Evolutionary conservation across 2,797 vertebrate genomes (phyloP).

Genomic region (Cyprinodon diabolis): DNA sequence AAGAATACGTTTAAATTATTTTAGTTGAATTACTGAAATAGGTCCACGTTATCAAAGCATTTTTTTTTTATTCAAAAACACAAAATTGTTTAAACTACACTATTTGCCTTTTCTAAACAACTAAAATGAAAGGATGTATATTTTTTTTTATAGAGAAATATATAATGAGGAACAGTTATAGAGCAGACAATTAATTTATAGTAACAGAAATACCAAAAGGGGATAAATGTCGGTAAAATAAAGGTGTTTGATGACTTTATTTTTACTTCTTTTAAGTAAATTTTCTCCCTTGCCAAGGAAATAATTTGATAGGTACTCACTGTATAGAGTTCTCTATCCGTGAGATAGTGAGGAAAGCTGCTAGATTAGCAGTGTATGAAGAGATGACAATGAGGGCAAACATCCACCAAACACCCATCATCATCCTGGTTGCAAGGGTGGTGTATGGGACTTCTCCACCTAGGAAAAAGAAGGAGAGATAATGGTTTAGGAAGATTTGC

Average conservation of each 20-base stretch:
- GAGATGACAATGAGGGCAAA: slow-evolving; percentile 99
- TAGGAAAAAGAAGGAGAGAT: slow-evolving; percentile 48
- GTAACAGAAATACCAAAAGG: not conserved
- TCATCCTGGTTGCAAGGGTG: slow-evolving; percentile 97
- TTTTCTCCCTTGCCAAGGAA: not conserved
- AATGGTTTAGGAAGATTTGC: slow-evolving; percentile 9
- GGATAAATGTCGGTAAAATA: not conserved
- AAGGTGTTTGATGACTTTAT: not conserved
- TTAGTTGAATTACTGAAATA: no score
- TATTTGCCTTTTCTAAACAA: no score
- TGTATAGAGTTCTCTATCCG: slow-evolving; percentile 98
- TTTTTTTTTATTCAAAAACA: no score
- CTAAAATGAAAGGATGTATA: no score
- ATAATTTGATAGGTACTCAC: slow-evolving; percentile 80
- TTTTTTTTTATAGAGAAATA: no score
- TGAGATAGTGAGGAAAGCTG: slow-evolving; percentile 97
- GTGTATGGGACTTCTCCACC: slow-evolving; percentile 98
- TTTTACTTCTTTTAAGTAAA: not conserved
- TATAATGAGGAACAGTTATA: no score
- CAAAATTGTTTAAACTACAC: no score
- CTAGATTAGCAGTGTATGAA: slow-evolving; percentile 97
- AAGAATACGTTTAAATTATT: no score
- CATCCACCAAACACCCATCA: slow-evolving; percentile 99
- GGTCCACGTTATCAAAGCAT: no score
- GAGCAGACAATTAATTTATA: no score